Evolutionary conservation across 2,113 vertebrate species (phyloP).

Genomic region (Sphaerodactylus townsendi): DNA sequence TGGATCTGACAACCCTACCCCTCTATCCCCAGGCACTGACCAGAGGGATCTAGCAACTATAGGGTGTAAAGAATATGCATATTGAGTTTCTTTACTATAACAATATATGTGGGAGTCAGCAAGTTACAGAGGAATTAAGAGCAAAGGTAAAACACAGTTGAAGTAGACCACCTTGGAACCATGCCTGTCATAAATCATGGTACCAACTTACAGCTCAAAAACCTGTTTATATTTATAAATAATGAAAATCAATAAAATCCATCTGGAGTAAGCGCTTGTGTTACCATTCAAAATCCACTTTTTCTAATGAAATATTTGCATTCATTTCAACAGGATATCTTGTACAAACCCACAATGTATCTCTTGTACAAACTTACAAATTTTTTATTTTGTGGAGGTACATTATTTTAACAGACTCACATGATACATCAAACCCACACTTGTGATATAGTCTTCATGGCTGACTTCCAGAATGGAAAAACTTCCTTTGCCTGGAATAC

Average conservation of each 20-base stretch:
- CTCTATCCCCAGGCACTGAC: no score
- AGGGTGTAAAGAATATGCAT: no score
- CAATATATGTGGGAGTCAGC: no score
- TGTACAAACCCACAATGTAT: no score
- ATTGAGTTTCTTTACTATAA: no score
- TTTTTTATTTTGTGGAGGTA: not conserved
- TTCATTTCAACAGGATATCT: not conserved
- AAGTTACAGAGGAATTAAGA: not conserved
- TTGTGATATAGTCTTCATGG: no score
- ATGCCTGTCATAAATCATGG: not conserved
- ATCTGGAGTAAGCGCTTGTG: not conserved
- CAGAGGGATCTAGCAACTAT: no score
- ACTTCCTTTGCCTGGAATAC: no score
- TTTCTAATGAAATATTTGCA: not conserved
- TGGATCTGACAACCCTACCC: no score
- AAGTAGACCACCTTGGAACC: not conserved
- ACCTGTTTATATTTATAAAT: not conserved
- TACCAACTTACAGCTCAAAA: not conserved
- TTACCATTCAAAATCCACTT: not conserved
- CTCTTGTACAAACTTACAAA: no score
- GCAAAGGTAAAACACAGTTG: not conserved
- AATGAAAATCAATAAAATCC: not conserved
- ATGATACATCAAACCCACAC: no score
- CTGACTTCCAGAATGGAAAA: not conserved
- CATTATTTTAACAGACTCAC: not conserved